Evolutionary conservation across 2,888 invertebrate species (phyloP).

Genomic region (Syrista parreyssii): DNA sequence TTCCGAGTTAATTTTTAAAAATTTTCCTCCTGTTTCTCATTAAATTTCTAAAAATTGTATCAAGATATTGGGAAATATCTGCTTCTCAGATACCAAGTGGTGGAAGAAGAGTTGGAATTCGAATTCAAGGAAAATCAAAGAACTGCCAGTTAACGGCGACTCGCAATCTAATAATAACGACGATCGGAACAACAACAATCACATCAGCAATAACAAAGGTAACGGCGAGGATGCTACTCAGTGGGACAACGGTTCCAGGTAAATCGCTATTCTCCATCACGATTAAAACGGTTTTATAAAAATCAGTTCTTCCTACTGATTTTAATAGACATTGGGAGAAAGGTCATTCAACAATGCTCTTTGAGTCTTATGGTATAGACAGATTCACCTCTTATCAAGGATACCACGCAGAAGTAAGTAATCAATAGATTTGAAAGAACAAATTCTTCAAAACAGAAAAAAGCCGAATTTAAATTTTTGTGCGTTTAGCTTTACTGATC

Average conservation of each 20-base stretch:
- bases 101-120: slow-evolving; percentile 43
- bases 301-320: background rate
- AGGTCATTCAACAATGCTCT: slow-evolving; percentile 10
- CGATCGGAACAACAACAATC: slow-evolving; percentile 31
- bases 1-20: background rate
- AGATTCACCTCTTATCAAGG: slow-evolving; percentile 23
- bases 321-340: slow-evolving; percentile 14
- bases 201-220: slow-evolving; percentile 32
- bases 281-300: too few relatives aligned
- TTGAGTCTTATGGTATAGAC: slow-evolving; percentile 32
- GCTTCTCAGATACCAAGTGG: slow-evolving; percentile 33
- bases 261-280: slow-evolving; percentile 4
- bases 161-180: slow-evolving; percentile 27
- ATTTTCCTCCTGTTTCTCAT: background rate
- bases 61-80: slow-evolving; percentile 4
- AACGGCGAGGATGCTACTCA: slow-evolving; percentile 27
- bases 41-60: slow-evolving; percentile 4
- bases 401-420: slow-evolving; percentile 27
- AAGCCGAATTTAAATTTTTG: background rate
- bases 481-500: background rate
- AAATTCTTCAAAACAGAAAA: background rate
- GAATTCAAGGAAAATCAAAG: slow-evolving; percentile 37
- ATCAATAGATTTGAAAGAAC: background rate
- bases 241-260: slow-evolving; percentile 37
- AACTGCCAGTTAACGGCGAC: slow-evolving; percentile 25